These are phyloP conservation scores for Hemibagrus wyckioides DNA, from an alignment of 2,113 vertebrate species.

Conservation along the genomic window DNA sequence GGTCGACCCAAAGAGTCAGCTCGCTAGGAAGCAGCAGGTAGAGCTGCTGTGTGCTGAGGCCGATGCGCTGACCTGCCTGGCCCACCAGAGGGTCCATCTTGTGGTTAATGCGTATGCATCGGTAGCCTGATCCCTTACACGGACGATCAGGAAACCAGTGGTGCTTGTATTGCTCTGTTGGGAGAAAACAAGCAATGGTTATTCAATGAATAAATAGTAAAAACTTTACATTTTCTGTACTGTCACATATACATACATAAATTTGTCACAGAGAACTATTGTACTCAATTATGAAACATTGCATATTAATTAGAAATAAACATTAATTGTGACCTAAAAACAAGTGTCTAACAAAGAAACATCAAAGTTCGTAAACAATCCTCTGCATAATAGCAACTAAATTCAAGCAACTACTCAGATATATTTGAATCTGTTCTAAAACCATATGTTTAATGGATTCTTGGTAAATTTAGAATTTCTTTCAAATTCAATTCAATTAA, in stretches of 20 bases:
- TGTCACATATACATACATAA: no score
- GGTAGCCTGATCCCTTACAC: constrained; percentile 97
- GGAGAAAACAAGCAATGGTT: neutral
- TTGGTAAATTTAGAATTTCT: neutral
- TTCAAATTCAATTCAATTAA: neutral
- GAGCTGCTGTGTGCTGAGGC: constrained; percentile 96
- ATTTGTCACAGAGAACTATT: neutral
- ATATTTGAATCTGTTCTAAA: neutral
- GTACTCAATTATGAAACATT: neutral
- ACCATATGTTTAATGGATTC: neutral
- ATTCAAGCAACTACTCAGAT: neutral
- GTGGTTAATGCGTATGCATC: constrained; percentile 99
- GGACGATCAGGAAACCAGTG: constrained; percentile 99
- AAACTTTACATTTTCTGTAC: neutral
- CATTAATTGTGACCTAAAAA: neutral
- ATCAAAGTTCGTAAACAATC: neutral
- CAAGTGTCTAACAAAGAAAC: neutral
- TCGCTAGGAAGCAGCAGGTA: constrained; percentile 97
- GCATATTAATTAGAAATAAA: neutral
- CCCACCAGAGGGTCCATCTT: constrained; percentile 99
- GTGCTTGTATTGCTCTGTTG: constrained; percentile 96
- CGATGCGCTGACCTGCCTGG: constrained; percentile 94
- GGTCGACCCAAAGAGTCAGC: constrained; percentile 99
- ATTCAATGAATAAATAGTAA: neutral
- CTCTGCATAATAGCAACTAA: neutral